These are phyloP conservation scores for Eupithecia subumbrata DNA, from an alignment of 2,888 invertebrate species.

Conservation along the genomic window DNA sequence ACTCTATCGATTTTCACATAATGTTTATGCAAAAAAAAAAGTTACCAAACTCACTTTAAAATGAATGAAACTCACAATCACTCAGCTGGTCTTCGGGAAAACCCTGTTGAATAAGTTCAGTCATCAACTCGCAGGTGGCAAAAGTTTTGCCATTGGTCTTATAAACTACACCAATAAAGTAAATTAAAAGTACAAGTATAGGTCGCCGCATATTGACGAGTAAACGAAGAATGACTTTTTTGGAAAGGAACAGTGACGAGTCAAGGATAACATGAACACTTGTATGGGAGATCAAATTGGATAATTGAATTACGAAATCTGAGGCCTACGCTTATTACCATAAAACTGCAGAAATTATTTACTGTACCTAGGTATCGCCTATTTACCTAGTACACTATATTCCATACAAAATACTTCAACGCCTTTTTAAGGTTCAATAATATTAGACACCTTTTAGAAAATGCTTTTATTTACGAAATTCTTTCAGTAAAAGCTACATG, in stretches of 20 bases:
- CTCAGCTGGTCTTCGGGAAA: conserved; percentile 57
- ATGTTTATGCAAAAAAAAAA: not conserved
- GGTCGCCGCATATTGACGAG: conserved; percentile 50
- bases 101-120: conserved; percentile 56
- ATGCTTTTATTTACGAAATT: not conserved
- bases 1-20: not conserved
- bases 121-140: conserved; percentile 56
- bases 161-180: conserved; percentile 37
- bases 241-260: conserved; percentile 42
- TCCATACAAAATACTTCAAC: conserved; percentile 8
- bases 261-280: conserved; percentile 54
- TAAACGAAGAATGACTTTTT: conserved; percentile 44
- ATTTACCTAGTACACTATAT: not conserved
- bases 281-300: conserved; percentile 45
- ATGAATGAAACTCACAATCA: conserved; percentile 56
- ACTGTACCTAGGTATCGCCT: not conserved
- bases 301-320: conserved; percentile 53
- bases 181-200: conserved; percentile 35
- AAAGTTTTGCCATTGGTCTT: conserved; percentile 47
- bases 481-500: not conserved
- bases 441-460: not conserved
- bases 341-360: conserved; percentile 7
- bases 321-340: conserved; percentile 32
- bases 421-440: not conserved
- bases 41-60: not conserved